Evolutionary conservation across 92 coral and sea anemone species (phyloP), one percentile per base, ranked within the genome.

Genomic region (Heliopora coerulea): DNA sequence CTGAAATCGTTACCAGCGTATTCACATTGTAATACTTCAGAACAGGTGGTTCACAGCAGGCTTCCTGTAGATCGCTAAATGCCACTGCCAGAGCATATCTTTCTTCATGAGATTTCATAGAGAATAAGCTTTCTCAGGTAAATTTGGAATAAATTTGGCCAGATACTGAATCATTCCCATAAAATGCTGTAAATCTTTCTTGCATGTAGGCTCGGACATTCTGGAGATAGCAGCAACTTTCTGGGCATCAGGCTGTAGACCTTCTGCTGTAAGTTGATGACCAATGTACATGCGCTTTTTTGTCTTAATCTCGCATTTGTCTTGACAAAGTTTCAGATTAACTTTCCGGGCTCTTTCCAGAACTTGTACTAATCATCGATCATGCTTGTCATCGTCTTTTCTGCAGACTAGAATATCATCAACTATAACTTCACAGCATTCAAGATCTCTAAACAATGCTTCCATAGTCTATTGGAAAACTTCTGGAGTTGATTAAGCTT

Each of bases 141-240:
- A 12, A 37, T 37, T 4, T 37, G 5, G 42, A 4, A 37, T 4
- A 12, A 37, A 37, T 37, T 12, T 37, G 5, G 42, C 42, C 42
- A 37, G 42, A 12, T 37, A 37, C 5, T 37, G 5, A 37, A 37
- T 37, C 42, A 37, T 37, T 52, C 27, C 59, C 4, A 24, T 5
- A n/a, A 52, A 52, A n/a, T 17, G n/a, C 59, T 52, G 59, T 52
- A 52, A 7, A 5, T 52, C 59, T 52, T 52, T 52, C 59, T 52
- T 52, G n/a, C n/a, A 5, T 3, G 27, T 18, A 4, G 59, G 59
- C 27, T 52, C n/a, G 8, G 6, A n/a, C 59, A 52, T 52, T 17
- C 17, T 24, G 20, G 59, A 5, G n/a, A 52, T 52, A 4, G 59
- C 59, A 3, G 6, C 59, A n/a, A 52, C 59, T 52, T 52, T 52